Evolutionary conservation across 2,113 vertebrate species (phyloP).

Genomic region (Sinosuthora webbiana): DNA sequence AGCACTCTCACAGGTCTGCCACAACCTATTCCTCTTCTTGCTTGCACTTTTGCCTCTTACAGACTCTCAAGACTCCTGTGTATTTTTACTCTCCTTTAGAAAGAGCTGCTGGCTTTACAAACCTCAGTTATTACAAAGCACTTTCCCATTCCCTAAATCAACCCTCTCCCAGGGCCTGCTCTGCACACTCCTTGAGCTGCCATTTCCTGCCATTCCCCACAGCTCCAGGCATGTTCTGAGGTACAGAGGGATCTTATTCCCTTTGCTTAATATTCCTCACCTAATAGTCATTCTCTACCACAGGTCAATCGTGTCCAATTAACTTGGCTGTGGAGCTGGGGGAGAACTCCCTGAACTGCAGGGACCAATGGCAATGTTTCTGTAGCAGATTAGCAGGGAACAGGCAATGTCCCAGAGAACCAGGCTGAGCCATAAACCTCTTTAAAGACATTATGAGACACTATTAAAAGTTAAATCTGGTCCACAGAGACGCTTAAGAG

Average conservation of each 20-base stretch:
- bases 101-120: neutral
- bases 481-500: neutral
- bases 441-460: neutral
- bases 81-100: neutral
- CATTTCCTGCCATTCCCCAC: constrained; percentile 13
- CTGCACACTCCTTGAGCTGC: neutral
- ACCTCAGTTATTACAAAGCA: neutral
- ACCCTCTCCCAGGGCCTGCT: neutral
- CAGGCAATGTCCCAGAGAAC: neutral
- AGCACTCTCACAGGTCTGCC: neutral
- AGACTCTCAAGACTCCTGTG: neutral
- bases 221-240: neutral
- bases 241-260: neutral
- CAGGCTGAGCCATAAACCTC: constrained; percentile 18
- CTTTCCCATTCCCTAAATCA: neutral
- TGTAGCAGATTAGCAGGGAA: constrained; percentile 1
- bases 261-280: neutral
- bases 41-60: neutral
- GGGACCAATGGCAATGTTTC: constrained; percentile 5
- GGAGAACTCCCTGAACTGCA: neutral
- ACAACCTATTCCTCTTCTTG: neutral
- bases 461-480: constrained; percentile 2
- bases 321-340: neutral
- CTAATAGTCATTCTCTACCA: neutral
- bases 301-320: neutral